A percentile compares a stretch with the other conserved stretches of the same genome.
phyloP scores from a whole-genome alignment of 2,797 vertebrate species.

The Australoheros facetus region DNA sequence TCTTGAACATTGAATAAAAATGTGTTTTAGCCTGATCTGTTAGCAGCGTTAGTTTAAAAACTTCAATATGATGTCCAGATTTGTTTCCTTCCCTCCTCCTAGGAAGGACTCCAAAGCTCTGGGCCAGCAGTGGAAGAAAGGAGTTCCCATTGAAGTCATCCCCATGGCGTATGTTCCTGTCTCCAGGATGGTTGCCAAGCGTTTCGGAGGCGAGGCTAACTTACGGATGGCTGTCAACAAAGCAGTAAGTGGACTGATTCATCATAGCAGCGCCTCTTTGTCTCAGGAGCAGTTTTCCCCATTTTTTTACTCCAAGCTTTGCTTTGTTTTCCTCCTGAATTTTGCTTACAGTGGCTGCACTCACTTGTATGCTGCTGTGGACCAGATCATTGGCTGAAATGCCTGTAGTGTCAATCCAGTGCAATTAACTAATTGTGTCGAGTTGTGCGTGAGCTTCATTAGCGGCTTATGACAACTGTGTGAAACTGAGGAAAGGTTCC shows the following conservation, averaged over 20 bases:
- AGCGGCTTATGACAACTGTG: background rate
- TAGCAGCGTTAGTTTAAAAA: background rate
- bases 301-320: background rate
- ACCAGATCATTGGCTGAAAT: background rate
- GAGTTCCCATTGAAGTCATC: conserved; percentile 94
- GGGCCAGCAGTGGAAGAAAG: conserved; percentile 97
- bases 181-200: conserved; percentile 83
- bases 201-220: conserved; percentile 86
- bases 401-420: background rate
- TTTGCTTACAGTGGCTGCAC: background rate
- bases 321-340: background rate
- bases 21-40: background rate
- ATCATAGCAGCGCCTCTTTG: background rate
- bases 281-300: background rate
- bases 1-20: background rate
- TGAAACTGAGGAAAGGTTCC: background rate
- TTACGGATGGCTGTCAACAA: conserved; percentile 95
- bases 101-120: conserved; percentile 92
- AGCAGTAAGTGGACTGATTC: conserved; percentile 83
- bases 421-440: background rate
- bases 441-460: background rate
- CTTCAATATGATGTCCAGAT: background rate
- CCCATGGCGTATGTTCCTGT: conserved; percentile 95
- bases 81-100: background rate
- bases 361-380: background rate